These are phyloP conservation scores for Peromyscus nudipes DNA, from an alignment of 2,797 vertebrate genomes.

Conservation along the genomic window DNA sequence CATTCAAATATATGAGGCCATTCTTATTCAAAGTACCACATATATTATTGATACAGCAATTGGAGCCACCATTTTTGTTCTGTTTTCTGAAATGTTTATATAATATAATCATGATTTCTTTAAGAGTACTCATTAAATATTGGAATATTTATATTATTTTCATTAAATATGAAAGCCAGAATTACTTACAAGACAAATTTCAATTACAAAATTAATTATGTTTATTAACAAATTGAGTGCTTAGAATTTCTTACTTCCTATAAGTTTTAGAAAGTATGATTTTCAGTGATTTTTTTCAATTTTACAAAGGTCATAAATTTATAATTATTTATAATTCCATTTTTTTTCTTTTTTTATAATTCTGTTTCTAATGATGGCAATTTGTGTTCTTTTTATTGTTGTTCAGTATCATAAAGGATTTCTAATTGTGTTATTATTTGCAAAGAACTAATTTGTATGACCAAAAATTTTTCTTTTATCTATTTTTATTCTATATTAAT, in stretches of 20 bases:
- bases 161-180: background rate
- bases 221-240: background rate
- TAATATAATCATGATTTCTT: background rate
- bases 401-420: background rate
- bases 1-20: background rate
- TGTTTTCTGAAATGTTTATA: background rate
- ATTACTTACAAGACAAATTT: constrained; percentile 22
- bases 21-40: background rate
- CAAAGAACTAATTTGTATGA: background rate
- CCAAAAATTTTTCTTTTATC: constrained; percentile 3
- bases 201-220: background rate
- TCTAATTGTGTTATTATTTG: background rate
- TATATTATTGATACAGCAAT: background rate
- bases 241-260: background rate
- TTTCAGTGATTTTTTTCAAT: constrained; percentile 16
- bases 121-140: background rate
- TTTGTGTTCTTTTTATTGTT: constrained; percentile 41
- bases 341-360: background rate
- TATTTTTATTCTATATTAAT: background rate
- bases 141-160: background rate
- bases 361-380: background rate
- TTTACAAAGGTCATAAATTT: background rate
- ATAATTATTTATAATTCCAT: background rate
- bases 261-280: constrained; percentile 22
- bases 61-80: background rate